Evolutionary conservation across 2,888 invertebrate species (phyloP).

Genomic region (Limnephilus rhombicus): DNA sequence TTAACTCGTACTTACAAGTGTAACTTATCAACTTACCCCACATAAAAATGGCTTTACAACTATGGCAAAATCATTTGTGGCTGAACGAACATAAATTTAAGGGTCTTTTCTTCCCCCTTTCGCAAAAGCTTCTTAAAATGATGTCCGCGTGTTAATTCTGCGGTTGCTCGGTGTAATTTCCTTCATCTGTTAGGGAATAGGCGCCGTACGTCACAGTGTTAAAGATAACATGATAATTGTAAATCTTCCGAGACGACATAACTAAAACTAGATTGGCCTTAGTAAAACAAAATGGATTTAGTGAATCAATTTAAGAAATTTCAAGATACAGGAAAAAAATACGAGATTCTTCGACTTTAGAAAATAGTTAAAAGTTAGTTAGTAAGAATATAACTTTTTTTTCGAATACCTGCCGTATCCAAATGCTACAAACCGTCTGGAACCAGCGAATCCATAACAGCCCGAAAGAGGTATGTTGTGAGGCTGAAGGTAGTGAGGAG

Average conservation of each 20-base stretch:
- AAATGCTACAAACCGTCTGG: no score
- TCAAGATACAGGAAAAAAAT: background rate
- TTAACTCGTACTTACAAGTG: background rate
- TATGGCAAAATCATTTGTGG: background rate
- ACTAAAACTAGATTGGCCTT: background rate
- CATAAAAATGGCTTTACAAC: background rate
- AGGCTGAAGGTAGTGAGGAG: no score
- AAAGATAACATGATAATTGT: slow-evolving; percentile 19
- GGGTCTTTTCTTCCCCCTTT: background rate
- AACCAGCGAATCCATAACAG: no score
- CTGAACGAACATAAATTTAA: background rate
- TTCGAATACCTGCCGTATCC: no score
- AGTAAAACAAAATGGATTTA: background rate
- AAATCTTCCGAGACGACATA: background rate
- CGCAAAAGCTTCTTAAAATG: background rate
- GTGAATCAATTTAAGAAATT: background rate
- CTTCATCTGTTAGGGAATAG: background rate
- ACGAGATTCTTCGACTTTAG: background rate
- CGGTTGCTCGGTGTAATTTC: background rate
- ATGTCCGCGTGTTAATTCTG: background rate
- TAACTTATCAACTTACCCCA: background rate
- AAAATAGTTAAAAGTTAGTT: no score
- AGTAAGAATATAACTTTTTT: no score
- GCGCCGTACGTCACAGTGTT: background rate
- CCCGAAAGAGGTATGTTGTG: no score